Evolutionary conservation across 2,888 invertebrate species (phyloP).

Genomic region (Sicus ferrugineus): DNA sequence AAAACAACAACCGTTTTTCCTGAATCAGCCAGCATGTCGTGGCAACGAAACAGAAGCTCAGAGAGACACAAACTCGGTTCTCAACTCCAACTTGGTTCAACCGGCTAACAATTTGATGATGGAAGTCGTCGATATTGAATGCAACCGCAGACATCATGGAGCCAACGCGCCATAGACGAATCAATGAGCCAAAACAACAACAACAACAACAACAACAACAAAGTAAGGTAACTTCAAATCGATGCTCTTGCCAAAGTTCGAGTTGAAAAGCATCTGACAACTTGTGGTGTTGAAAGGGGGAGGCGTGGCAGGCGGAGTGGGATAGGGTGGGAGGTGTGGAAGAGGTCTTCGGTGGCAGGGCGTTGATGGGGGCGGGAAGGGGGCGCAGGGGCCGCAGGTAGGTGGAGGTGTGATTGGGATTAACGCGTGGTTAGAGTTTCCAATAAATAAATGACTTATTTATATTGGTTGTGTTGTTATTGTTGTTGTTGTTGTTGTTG

Average conservation of each 20-base stretch:
- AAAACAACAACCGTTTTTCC: neutral
- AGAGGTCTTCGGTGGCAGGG: neutral
- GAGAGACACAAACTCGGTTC: neutral
- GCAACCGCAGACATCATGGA: slow-evolving; percentile 42
- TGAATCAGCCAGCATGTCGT: neutral
- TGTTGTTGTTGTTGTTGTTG: neutral
- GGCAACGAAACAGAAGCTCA: neutral
- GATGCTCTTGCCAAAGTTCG: neutral
- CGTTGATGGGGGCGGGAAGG: neutral
- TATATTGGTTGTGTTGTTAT: neutral
- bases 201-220: slow-evolving; percentile 9
- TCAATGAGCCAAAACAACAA: neutral
- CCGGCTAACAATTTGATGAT: slow-evolving; percentile 14
- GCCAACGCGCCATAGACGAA: slow-evolving; percentile 34
- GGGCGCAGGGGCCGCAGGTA: too few species aligned
- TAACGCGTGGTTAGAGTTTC: neutral
- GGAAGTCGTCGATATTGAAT: slow-evolving; percentile 23
- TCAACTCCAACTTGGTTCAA: neutral
- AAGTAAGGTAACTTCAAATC: neutral
- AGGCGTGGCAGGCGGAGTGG: too few species aligned
- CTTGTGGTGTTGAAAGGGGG: neutral
- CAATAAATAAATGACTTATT: neutral
- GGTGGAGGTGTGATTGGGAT: too few species aligned
- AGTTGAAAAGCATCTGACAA: neutral
- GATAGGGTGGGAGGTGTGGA: neutral